Conservation (phyloP, 1,140 invertebrate genomes). For the Orius insidiosus region DNA sequence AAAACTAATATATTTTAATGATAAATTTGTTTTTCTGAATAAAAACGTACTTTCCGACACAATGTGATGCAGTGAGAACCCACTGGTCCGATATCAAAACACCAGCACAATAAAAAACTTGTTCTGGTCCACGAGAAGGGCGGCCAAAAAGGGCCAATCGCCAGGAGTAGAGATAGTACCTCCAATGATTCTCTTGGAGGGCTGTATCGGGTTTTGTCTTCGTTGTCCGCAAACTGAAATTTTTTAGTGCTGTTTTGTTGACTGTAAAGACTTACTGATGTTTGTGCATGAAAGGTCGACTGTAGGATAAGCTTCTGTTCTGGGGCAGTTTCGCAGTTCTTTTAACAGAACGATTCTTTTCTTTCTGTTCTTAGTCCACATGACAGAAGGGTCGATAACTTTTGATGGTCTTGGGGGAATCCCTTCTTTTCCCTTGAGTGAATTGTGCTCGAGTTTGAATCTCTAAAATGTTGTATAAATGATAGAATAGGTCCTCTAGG, state of each 20-base stretch:
- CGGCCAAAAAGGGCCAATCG: slow-evolving; percentile 76
- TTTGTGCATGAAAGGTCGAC: slow-evolving; percentile 49
- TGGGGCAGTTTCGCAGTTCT: slow-evolving; percentile 45
- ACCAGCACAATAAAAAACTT: slow-evolving; percentile 80
- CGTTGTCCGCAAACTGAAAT: slow-evolving; percentile 51
- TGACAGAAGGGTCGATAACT: neutral
- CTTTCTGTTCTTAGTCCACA: slow-evolving; percentile 24
- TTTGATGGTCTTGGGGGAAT: neutral
- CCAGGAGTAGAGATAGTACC: slow-evolving; percentile 58
- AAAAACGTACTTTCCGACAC: slow-evolving; percentile 57
- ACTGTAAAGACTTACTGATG: slow-evolving; percentile 34
- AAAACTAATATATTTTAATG: slow-evolving; percentile 23
- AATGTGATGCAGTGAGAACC: slow-evolving; percentile 82
- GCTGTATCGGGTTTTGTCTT: slow-evolving; percentile 30
- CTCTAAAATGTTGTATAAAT: too few species aligned
- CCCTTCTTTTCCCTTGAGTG: slow-evolving; percentile 9
- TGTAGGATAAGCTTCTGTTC: slow-evolving; percentile 36
- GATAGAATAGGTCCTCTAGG: neutral
- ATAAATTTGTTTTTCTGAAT: neutral
- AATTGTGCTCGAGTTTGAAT: neutral
- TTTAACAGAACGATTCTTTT: slow-evolving; percentile 41
- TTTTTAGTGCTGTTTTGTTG: neutral
- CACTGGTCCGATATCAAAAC: slow-evolving; percentile 75
- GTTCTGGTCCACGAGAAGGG: slow-evolving; percentile 60
- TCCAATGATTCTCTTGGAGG: slow-evolving; percentile 55